Evolutionary conservation across 1,140 invertebrate genomes (phyloP).

Genomic region (Sycophila sp.): DNA sequence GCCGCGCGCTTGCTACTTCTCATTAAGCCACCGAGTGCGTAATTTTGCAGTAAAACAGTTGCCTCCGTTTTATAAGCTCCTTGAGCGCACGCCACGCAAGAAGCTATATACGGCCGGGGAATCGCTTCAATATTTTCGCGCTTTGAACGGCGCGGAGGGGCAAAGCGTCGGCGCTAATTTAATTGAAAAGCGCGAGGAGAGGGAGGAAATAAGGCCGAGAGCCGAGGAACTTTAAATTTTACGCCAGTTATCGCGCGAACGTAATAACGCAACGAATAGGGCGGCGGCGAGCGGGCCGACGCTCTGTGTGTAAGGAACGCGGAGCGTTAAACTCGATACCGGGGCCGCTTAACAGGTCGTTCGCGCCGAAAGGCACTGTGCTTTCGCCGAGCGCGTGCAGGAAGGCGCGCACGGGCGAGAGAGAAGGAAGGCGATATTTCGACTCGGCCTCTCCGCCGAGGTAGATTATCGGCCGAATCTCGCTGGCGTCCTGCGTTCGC

Average conservation of each 20-base stretch:
- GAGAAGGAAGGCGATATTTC: constrained; percentile 19
- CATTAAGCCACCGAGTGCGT: not conserved
- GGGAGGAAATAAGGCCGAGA: too few species aligned
- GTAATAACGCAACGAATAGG: not conserved
- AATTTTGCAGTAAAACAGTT: too few species aligned
- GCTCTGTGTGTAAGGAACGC: constrained; percentile 12
- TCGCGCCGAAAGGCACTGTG: constrained; percentile 11
- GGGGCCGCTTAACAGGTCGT: constrained; percentile 32
- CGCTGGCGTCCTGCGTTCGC: not conserved
- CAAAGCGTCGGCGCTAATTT: constrained; percentile 1
- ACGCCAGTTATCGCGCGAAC: constrained; percentile 13
- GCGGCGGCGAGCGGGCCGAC: not conserved
- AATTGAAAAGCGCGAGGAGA: constrained; percentile 7
- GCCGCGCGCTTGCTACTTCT: not conserved
- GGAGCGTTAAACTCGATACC: constrained; percentile 31
- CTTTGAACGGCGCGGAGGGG: not conserved
- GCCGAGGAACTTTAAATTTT: constrained; percentile 14
- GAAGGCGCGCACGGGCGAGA: not conserved
- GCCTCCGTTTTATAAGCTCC: too few species aligned
- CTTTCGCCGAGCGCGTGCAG: not conserved
- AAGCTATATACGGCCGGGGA: not conserved
- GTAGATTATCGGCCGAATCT: constrained; percentile 37
- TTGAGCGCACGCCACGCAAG: too few species aligned
- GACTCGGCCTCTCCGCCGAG: not conserved
- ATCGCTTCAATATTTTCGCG: constrained; percentile 11